Percentiles rank a stretch among this genome's conserved stretches.
Evolutionary conservation across 2,888 invertebrate genomes (phyloP).

Genomic region (Microctonus hyperodae): DNA sequence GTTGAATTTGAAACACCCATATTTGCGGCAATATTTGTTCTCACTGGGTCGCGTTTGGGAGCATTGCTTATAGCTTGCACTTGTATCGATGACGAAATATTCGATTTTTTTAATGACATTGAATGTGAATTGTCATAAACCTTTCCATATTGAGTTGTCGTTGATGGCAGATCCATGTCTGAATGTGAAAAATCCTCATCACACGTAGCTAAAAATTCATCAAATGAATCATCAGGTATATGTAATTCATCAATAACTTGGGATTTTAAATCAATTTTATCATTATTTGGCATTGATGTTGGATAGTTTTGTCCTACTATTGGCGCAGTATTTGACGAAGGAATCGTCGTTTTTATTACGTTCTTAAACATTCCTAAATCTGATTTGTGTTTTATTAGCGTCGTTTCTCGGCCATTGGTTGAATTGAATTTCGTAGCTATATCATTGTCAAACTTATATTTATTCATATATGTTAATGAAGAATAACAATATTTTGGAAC

Average conservation of each 20-base stretch:
- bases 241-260: constrained; percentile 33
- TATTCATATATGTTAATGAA: neutral
- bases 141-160: constrained; percentile 32
- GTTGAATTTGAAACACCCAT: neutral
- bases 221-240: constrained; percentile 52
- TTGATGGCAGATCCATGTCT: neutral
- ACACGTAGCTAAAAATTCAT: constrained; percentile 48
- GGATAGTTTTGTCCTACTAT: neutral
- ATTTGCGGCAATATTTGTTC: neutral
- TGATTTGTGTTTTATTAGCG: neutral
- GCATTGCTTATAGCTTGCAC: neutral
- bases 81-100: neutral
- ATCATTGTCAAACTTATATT: neutral
- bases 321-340: neutral
- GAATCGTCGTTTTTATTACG: neutral
- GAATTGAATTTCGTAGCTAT: neutral
- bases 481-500: neutral
- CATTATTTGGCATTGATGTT: neutral
- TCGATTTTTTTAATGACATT: neutral
- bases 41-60: neutral
- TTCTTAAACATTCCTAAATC: neutral
- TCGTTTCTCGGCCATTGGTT: neutral
- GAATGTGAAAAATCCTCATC: constrained; percentile 39
- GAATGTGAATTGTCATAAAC: constrained; percentile 14
- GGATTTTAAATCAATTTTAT: neutral